A percentile compares a stretch with the other conserved stretches of the same genome.
These are phyloP conservation scores for Oryzias curvinotus DNA, from an alignment of 2,113 vertebrate genomes.

Conservation along the genomic window DNA sequence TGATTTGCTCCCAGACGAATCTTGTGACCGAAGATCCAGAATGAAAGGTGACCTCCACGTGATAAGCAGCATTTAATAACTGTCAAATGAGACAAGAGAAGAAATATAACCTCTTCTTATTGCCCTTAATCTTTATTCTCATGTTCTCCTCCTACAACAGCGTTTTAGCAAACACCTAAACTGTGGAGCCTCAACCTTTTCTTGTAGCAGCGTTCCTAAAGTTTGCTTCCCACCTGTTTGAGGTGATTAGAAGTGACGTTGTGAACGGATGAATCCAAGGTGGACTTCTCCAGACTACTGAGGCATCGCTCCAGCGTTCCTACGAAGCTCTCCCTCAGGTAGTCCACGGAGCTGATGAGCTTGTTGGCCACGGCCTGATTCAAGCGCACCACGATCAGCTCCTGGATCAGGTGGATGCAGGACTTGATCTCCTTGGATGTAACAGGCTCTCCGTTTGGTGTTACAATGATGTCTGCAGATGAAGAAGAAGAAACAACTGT, in stretches of 20 bases:
- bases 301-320: constrained; percentile 95
- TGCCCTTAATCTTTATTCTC: too few relatives aligned
- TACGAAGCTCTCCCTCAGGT: constrained; percentile 95
- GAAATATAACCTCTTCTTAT: background rate
- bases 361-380: constrained; percentile 98
- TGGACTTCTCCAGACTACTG: constrained; percentile 91
- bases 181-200: too few relatives aligned
- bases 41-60: constrained; percentile 97
- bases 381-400: constrained; percentile 89
- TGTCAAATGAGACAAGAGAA: constrained; percentile 51
- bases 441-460: constrained; percentile 89
- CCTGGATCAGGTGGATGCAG: constrained; percentile 95
- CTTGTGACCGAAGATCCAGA: constrained; percentile 93
- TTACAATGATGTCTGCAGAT: constrained; percentile 86
- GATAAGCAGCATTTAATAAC: constrained; percentile 97
- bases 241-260: constrained; percentile 94
- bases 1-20: constrained; percentile 97
- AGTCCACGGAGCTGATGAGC: constrained; percentile 94
- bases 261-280: constrained; percentile 74
- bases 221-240: constrained; percentile 84
- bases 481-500: constrained; percentile 6
- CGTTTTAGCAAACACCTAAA: too few relatives aligned
- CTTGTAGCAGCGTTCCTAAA: background rate
- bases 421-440: constrained; percentile 91
- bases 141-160: too few relatives aligned